phyloP scores from a whole-genome alignment of 2,888 invertebrate species.

The Phortica okadai region DNA sequence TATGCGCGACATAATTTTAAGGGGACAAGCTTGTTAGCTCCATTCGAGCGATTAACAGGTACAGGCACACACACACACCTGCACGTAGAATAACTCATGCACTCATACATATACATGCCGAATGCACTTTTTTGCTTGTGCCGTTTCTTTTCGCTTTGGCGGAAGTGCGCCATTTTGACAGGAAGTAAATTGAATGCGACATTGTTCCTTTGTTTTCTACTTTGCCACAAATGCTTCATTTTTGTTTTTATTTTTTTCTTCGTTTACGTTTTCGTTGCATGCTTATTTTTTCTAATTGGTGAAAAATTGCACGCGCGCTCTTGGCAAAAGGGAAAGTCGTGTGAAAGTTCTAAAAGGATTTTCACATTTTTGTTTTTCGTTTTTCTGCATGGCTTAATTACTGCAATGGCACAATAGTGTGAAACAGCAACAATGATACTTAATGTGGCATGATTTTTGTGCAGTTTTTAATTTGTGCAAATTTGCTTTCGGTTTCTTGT shows the following conservation, averaged over 20 bases:
- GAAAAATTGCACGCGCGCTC: conserved; percentile 17
- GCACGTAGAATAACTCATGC: neutral
- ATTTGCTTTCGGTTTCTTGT: neutral
- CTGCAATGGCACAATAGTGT: neutral
- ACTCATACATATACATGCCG: neutral
- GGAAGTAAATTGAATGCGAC: conserved; percentile 48
- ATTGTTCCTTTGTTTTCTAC: conserved; percentile 31
- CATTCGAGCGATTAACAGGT: conserved; percentile 1
- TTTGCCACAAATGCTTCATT: conserved; percentile 11
- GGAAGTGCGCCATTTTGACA: conserved; percentile 57
- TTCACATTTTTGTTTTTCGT: neutral
- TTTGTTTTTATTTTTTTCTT: neutral
- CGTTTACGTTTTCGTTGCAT: neutral
- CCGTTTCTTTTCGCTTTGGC: conserved; percentile 18
- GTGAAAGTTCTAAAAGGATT: conserved; percentile 1
- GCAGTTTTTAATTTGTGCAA: neutral
- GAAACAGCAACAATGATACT: neutral
- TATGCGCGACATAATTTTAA: conserved; percentile 35
- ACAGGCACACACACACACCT: neutral
- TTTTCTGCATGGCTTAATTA: conserved; percentile 14
- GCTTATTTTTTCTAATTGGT: conserved; percentile 44
- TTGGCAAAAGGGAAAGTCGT: conserved; percentile 26
- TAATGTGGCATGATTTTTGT: neutral
- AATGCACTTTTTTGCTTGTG: conserved; percentile 9
- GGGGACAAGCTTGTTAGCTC: conserved; percentile 3